Conservation (phyloP, 1,140 invertebrate genomes). For the Drosophila miranda region DNA sequence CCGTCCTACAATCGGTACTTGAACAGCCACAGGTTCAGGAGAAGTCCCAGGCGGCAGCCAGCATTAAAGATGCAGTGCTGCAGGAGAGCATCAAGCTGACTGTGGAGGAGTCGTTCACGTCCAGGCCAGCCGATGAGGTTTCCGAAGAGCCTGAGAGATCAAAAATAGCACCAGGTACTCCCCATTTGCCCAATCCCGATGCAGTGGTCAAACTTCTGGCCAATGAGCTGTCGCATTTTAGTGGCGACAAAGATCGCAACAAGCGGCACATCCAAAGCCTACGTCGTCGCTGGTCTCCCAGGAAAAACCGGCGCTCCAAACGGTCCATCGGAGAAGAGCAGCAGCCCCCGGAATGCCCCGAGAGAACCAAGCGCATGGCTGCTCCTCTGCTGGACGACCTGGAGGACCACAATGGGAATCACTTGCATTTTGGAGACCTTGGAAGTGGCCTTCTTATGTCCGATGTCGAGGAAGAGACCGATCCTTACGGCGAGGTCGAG, state of each 20-base stretch:
- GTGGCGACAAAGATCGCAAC: conserved; percentile 30
- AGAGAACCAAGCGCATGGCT: not conserved
- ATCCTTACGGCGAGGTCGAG: conserved; percentile 13
- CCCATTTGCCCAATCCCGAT: conserved; percentile 27
- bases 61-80: not conserved
- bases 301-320: conserved; percentile 5
- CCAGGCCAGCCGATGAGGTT: conserved; percentile 3
- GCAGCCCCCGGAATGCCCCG: not conserved
- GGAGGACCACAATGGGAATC: conserved; percentile 68
- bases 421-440: conserved; percentile 31
- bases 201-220: conserved; percentile 53
- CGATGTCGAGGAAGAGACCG: not conserved
- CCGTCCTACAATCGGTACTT: not conserved
- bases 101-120: not conserved
- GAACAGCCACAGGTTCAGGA: not conserved
- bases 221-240: conserved; percentile 38
- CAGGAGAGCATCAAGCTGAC: conserved; percentile 20
- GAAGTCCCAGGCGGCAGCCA: conserved; percentile 1
- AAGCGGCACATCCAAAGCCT: conserved; percentile 27
- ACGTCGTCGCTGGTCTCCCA: not conserved
- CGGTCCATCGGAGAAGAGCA: conserved; percentile 22
- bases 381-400: conserved; percentile 37
- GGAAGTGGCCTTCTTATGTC: conserved; percentile 39
- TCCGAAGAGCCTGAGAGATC: not conserved
- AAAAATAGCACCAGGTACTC: not conserved